phyloP scores from a whole-genome alignment of 2,113 vertebrate species.

The Leptosomus discolor region DNA sequence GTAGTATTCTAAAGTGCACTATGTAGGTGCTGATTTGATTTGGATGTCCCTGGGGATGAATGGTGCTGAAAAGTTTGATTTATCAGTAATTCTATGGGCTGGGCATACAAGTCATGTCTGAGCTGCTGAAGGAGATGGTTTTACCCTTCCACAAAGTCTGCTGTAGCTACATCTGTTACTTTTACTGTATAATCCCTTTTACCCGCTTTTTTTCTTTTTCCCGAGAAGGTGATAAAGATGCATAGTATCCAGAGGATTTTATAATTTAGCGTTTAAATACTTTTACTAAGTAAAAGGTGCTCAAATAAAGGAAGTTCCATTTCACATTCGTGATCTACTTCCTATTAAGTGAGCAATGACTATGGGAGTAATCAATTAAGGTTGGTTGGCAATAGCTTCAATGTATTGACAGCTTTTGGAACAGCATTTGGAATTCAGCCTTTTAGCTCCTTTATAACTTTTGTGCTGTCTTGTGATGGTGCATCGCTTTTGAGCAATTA shows the following conservation, averaged over 20 bases:
- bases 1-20: not conserved
- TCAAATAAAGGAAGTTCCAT: not conserved
- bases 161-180: not conserved
- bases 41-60: not conserved
- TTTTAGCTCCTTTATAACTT: not conserved
- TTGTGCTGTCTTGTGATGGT: not conserved
- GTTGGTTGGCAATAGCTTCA: not conserved
- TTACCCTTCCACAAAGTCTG: not conserved
- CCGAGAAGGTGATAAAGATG: not conserved
- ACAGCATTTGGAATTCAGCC: not conserved
- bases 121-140: not conserved
- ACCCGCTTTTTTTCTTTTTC: not conserved
- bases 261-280: not conserved
- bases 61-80: not conserved
- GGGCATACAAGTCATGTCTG: not conserved
- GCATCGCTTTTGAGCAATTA: not conserved
- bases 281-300: not conserved
- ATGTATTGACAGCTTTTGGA: not conserved
- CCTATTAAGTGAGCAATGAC: not conserved
- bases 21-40: not conserved
- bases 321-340: not conserved
- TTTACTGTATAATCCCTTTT: not conserved
- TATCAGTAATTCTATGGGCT: not conserved
- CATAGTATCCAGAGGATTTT: not conserved
- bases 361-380: not conserved